A percentile compares a stretch with the other conserved stretches of the same genome.
phyloP scores from a whole-genome alignment of 92 coral and sea anemone genomes.

The Pocillopora grandis region DNA sequence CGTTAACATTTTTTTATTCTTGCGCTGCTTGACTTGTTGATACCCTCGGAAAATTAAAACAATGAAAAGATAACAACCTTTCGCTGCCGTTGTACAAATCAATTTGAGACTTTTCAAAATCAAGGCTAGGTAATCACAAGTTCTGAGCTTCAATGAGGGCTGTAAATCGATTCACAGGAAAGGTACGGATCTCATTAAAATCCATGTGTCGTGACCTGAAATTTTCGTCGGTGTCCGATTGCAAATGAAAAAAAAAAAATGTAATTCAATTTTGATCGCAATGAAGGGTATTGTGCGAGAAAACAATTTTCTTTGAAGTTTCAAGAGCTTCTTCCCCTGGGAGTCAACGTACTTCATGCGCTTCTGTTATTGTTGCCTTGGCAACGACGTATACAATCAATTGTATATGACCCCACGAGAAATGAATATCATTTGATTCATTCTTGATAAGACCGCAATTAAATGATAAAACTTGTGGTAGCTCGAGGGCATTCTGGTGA shows the following conservation, averaged over 20 bases:
- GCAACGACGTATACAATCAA: neutral
- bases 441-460: neutral
- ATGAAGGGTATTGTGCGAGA: too few species aligned
- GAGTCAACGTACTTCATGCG: neutral
- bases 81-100: neutral
- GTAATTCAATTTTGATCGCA: neutral
- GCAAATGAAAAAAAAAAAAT: neutral
- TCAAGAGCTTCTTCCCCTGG: neutral
- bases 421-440: constrained; percentile 9
- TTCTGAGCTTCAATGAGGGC: neutral
- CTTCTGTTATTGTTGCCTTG: neutral
- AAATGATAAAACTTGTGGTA: too few species aligned
- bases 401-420: neutral
- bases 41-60: neutral
- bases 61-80: constrained; percentile 13
- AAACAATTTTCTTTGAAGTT: neutral
- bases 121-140: neutral
- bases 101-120: neutral
- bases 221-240: neutral
- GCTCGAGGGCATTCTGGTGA: neutral
- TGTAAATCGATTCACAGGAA: neutral
- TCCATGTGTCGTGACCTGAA: constrained; percentile 18
- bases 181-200: neutral
- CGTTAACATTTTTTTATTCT: too few species aligned
- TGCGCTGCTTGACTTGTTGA: neutral